Base-by-base conservation (phyloP, 2,797 vertebrate genomes). In the Acrocephalus scirpaceus region DNA sequence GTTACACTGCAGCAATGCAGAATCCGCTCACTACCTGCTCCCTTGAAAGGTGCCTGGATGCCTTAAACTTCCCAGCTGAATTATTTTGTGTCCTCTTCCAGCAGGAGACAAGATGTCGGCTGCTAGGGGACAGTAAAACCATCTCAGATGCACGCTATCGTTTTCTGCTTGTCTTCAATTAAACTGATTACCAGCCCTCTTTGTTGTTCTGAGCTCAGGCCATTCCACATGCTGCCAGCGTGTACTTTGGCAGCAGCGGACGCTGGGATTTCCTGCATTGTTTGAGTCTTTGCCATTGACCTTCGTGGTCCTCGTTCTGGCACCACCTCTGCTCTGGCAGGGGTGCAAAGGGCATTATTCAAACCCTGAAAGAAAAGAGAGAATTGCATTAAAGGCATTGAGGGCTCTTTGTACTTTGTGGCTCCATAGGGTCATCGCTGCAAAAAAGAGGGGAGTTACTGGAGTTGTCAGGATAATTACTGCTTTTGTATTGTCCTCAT, bases 101-200 rank as follows among this genome's bases (percentile, higher is more conserved):
- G 61, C 64, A 26, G 60, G 73, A 88, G 88, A 90, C 86, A 94
- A 95, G 87, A 89, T 53, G 90, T 88, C 10, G 2, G 82, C 88
- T 94, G 88, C 56, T 60, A 20, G 71, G 82, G 79, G 80, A 80
- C 19, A 12, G 92, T 18, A 32, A 78, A 65, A 50, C 44, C 45
- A 21, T 93, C 90, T 84, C 53, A 51, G 91, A 71, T 5, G 17
- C 67, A 65, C 15, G 2, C 80, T 88, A n/a, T 95, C 54, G 38
- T 95, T 94, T 95, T 93, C 83, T 95, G 70, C 92, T 92, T 90
- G 91, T 92, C 92, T 94, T 73, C 90, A 93, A 70, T 96, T 95
- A 94, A 95, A 54, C 66, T 90, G 83, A 94, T 96, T 60, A 93
- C 27, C 77, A 42, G 83, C 34, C 4, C 50, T 34, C 90, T 94